Conservation (phyloP, 2,797 vertebrate species). For the Microctenopoma lineatum region DNA sequence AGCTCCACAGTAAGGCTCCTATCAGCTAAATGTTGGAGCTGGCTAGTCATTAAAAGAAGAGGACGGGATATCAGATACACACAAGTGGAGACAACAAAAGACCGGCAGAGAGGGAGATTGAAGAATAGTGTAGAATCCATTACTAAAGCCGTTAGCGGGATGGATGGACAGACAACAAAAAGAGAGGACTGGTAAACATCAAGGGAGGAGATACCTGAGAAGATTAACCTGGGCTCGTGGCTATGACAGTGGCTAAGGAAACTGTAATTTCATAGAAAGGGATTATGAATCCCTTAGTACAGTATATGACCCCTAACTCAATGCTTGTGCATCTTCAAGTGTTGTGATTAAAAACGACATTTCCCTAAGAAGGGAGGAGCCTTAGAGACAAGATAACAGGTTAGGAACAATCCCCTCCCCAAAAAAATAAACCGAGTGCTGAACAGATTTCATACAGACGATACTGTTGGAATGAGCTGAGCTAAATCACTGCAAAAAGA, state of each 20-base stretch:
- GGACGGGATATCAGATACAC: conserved; percentile 41
- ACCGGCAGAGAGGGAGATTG: conserved; percentile 48
- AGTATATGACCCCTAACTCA: neutral
- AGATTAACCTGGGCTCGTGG: conserved; percentile 49
- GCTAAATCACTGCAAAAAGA: conserved; percentile 28
- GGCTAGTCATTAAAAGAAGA: conserved; percentile 38
- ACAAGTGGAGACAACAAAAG: conserved; percentile 47
- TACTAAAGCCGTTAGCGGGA: conserved; percentile 62
- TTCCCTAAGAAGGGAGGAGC: conserved; percentile 16
- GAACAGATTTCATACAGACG: conserved; percentile 20
- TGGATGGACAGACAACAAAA: conserved; percentile 49
- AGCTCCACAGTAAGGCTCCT: conserved; percentile 6
- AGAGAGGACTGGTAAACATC: conserved; percentile 63
- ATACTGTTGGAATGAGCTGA: conserved; percentile 24
- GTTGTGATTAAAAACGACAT: conserved; percentile 38
- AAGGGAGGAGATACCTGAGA: conserved; percentile 25
- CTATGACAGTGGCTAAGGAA: conserved; percentile 15
- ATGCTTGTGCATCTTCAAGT: conserved; percentile 1
- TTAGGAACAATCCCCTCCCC: neutral
- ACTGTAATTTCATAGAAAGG: conserved; percentile 58
- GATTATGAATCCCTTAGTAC: conserved; percentile 56
- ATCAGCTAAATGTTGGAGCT: conserved; percentile 21
- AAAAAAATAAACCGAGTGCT: neutral
- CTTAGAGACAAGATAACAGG: conserved; percentile 23
- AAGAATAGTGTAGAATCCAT: conserved; percentile 54